Base-by-base conservation (phyloP, 2,888 invertebrate species). In the Cantharis lateralis region DNA sequence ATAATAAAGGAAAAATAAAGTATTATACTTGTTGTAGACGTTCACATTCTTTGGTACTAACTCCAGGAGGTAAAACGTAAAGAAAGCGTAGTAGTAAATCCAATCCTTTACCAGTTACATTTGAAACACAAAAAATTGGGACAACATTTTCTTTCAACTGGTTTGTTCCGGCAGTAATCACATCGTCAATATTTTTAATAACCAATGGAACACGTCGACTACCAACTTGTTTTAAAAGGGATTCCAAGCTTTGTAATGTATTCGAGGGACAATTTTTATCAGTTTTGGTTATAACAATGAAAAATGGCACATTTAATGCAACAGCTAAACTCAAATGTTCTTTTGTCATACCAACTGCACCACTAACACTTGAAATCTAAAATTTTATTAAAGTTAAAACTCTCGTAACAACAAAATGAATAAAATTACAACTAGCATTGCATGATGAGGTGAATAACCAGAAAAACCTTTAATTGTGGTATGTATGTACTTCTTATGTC, bases 401-500 rank as follows among this genome's bases (percentile, higher is more conserved):
- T 18, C 5, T 2, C 7, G 48, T 15, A 15, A 20, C 4, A 72
- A 18, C 64, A 72, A 48, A 48, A 62, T 72, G 10, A 15, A 5
- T 4, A 48, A 48, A n/a, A n/a, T n/a, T 82, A 96, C 93, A 48
- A 96, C 95, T 71, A 97, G 90, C 94, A 97, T 93, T 32, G 95
- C 95, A 87, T 95, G 95, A 88, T 98, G 97, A 0, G 98, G 98
- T 0, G 93, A 95, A 89, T 98, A 97, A 0, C 97, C 97, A 4
- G 96, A 96, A 61, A 99, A 90, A 0, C 98, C 99, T 87, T 97
- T 95, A 61, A 98, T 93, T 1, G 99, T 99, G 70, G 99, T 99
- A 79, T 96, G 92, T 87, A 98, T 92, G 87, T 99, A 99, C 87
- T 98, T 98, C 82, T 95, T 93, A 89, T 99, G 98, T 0, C 99